Percentiles rank a stretch among this genome's conserved stretches.
phyloP scores from a whole-genome alignment of 2,113 vertebrate species.

The Rhynchopsitta pachyrhyncha region DNA sequence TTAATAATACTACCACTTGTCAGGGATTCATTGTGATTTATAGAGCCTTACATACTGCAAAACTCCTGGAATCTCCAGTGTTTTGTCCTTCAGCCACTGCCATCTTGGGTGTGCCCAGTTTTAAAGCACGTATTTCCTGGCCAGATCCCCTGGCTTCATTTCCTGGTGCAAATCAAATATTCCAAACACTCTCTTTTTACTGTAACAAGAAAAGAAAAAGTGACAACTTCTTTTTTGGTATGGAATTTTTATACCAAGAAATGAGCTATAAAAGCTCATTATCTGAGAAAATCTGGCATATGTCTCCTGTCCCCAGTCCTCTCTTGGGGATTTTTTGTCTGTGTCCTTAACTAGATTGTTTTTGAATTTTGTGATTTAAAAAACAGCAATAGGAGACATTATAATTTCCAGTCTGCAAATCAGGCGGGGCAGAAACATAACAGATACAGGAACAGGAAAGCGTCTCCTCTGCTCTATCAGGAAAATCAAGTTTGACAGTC shows the following conservation, averaged over 20 bases:
- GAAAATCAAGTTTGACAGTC: neutral
- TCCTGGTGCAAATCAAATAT: slow-evolving; percentile 5
- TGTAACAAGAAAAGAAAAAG: neutral
- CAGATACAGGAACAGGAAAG: neutral
- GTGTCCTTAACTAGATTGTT: neutral
- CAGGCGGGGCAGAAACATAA: neutral
- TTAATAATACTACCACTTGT: neutral
- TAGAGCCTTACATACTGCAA: neutral
- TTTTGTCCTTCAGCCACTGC: neutral
- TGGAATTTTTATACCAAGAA: neutral
- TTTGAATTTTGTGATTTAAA: neutral
- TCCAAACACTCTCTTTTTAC: neutral
- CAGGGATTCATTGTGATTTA: neutral
- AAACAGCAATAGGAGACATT: neutral
- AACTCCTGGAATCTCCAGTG: neutral
- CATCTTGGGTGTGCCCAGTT: neutral
- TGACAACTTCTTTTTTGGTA: neutral
- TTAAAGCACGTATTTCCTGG: neutral
- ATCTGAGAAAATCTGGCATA: neutral
- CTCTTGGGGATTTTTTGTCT: neutral
- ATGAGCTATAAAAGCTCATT: slow-evolving; percentile 7
- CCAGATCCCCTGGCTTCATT: neutral
- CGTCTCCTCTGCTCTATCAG: neutral
- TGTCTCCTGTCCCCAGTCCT: neutral
- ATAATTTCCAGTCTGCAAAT: neutral